Percentiles rank a stretch among this genome's conserved stretches.
These are phyloP conservation scores for Machimus rusticus DNA, from an alignment of 2,888 invertebrate species.

Conservation along the genomic window DNA sequence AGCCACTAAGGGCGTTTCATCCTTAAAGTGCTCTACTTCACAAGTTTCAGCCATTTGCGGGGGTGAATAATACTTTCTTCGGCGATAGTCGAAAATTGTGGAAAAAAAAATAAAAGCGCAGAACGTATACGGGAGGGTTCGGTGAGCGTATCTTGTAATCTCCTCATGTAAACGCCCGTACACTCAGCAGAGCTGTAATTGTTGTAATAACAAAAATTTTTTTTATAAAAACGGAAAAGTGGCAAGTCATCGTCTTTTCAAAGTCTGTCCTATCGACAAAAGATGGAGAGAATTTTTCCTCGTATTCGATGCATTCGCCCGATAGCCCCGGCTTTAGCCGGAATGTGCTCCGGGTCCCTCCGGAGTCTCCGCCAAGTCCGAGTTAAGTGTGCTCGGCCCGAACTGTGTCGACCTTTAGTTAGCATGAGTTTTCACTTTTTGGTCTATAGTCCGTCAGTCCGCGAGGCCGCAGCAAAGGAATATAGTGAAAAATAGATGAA, in stretches of 20 bases:
- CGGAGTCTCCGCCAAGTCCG: neutral
- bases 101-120: neutral
- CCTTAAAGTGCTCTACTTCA: slow-evolving; percentile 14
- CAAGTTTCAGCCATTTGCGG: slow-evolving; percentile 1
- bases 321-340: neutral
- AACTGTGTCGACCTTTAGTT: slow-evolving; percentile 30
- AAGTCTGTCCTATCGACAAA: slow-evolving; percentile 17
- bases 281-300: slow-evolving; percentile 31
- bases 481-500: slow-evolving; percentile 14
- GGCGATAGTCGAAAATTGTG: neutral
- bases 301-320: slow-evolving; percentile 28
- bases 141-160: neutral
- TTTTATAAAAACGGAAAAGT: slow-evolving; percentile 18
- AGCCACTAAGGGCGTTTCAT: neutral
- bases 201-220: neutral
- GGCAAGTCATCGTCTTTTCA: slow-evolving; percentile 33
- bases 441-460: neutral
- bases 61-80: slow-evolving; percentile 31
- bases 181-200: neutral
- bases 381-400: neutral
- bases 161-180: neutral
- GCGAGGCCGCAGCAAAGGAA: neutral
- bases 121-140: neutral
- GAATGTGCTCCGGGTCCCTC: neutral
- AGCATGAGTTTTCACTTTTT: slow-evolving; percentile 31